These are phyloP conservation scores for Synergus umbraculus DNA, from an alignment of 2,888 invertebrate genomes.

Conservation along the genomic window DNA sequence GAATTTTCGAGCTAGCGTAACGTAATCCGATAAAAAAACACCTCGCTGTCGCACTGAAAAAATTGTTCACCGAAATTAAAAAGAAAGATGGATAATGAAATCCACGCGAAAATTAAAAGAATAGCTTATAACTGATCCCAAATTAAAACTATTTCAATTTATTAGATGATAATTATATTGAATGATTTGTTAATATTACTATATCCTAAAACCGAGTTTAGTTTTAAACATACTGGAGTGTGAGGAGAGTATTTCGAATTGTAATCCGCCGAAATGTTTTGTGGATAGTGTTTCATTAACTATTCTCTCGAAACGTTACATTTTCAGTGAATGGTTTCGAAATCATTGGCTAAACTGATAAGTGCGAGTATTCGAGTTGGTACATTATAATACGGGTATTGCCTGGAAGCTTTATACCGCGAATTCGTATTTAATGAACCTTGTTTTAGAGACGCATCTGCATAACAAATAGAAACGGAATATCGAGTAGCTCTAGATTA, in stretches of 20 bases:
- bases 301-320: not conserved
- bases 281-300: not conserved
- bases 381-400: not conserved
- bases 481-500: not conserved
- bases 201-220: no score
- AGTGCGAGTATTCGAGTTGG: not conserved
- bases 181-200: no score
- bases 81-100: not conserved
- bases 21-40: not conserved
- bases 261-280: no score
- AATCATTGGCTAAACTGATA: not conserved
- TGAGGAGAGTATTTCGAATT: no score
- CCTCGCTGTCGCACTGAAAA: not conserved
- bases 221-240: no score
- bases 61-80: not conserved
- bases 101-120: not conserved
- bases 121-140: not conserved
- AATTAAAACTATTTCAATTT: no score
- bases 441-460: not conserved
- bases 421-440: not conserved
- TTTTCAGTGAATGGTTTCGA: not conserved
- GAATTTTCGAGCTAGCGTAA: not conserved
- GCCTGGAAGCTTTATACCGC: not conserved
- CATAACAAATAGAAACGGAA: conserved; percentile 5
- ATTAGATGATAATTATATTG: no score